A percentile compares a stretch with the other conserved stretches of the same genome.
phyloP scores from a whole-genome alignment of 2,797 vertebrate species.

The Dryobates pubescens region DNA sequence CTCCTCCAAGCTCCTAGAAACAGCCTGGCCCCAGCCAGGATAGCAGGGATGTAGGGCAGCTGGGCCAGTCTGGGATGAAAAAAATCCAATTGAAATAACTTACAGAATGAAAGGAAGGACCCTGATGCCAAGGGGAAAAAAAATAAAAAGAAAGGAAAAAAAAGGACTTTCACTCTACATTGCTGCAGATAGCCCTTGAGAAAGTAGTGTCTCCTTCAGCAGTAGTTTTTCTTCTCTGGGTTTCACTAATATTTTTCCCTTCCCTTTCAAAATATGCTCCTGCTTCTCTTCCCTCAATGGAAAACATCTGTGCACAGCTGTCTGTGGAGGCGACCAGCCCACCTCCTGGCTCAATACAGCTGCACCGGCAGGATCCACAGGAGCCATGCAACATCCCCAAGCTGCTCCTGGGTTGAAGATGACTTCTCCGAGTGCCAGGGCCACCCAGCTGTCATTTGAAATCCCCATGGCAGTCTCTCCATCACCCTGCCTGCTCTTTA shows the following conservation, averaged over 20 bases:
- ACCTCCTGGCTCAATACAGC: neutral
- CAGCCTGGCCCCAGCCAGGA: neutral
- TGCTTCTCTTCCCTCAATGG: neutral
- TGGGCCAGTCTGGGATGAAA: neutral
- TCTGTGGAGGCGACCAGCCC: neutral
- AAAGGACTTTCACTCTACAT: neutral
- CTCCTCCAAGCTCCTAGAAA: neutral
- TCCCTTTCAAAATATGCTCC: neutral
- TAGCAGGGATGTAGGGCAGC: rapidly evolving
- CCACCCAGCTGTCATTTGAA: constrained; percentile 62
- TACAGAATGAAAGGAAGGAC: neutral
- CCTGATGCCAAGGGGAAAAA: neutral
- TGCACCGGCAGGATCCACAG: neutral
- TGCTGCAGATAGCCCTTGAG: neutral
- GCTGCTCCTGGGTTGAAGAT: constrained; percentile 8
- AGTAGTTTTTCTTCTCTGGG: neutral
- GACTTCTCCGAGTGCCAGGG: neutral
- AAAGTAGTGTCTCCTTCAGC: neutral
- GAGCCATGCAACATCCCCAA: neutral
- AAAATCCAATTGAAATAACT: neutral
- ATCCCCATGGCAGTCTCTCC: constrained; percentile 8
- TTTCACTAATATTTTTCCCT: neutral
- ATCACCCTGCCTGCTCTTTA: neutral
- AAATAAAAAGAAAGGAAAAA: neutral
- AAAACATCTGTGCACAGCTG: constrained; percentile 41